Base-by-base conservation (phyloP, 2,113 vertebrate genomes). In the Bubo blakistoni region DNA sequence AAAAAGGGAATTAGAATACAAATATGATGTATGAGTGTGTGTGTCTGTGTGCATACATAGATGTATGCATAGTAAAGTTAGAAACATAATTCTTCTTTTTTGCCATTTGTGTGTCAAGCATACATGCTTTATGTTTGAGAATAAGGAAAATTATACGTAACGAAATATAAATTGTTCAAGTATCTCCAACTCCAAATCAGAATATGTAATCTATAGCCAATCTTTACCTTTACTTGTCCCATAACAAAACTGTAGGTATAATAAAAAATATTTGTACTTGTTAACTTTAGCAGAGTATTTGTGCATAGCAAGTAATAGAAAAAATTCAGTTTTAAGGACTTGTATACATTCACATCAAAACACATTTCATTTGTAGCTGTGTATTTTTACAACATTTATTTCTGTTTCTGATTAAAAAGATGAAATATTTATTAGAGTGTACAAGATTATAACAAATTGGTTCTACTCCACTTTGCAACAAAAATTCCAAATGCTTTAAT, bases 391-490 rank as follows among this genome's bases (percentile, higher is more conserved):
- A 94, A 62, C 34, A 34, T 10, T 1, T n/a, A 24, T 72, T 92
- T 72, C 78, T 87, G 26, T 34, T 94, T 40, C 79, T 77, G 66
- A 94, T 76, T 82, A 61, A 93, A 90, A 93, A 93, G 24, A 26
- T 90, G 62, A 95, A 94, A 86, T 93, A 96, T 94, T 82, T 94
- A 90, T 92, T 92, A 65, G n/a, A 74, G 16, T 47, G 47, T 72
- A 92, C 67, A 81, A 76, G n/a, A 94, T 95, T 88, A 88, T 65
- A 94, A 90, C 14, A 88, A 90, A 92, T 82, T 52, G 57, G 85
- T 92, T 93, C 85, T 88, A 79, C 26, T 93, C 47, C 52, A 67
- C 46, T 92, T 85, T 93, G 54, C 61, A 88, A 85, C 40, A 57
- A 88, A 85, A 88, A 11, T 90, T 86, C 58, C 49, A 80, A 85